Evolutionary conservation across 1,140 invertebrate species (phyloP).

Genomic region (Cyphomyrmex costatus): DNA sequence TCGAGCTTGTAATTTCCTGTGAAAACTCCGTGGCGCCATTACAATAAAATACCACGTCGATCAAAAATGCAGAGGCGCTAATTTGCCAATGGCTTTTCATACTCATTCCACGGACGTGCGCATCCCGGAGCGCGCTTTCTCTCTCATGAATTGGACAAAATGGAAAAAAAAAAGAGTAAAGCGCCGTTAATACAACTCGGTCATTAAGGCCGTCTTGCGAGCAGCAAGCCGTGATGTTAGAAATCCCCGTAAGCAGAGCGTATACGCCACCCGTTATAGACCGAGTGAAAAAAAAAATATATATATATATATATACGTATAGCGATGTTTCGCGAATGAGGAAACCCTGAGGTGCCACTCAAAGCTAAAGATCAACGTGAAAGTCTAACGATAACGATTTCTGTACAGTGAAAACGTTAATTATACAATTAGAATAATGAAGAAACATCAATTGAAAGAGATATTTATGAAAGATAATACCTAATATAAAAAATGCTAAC

Average conservation of each 20-base stretch:
- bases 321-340: conserved; percentile 35
- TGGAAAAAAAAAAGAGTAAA: conserved; percentile 12
- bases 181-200: conserved; percentile 49
- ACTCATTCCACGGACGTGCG: conserved; percentile 38
- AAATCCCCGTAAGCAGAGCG: conserved; percentile 81
- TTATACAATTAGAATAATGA: conserved; percentile 36
- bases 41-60: background rate
- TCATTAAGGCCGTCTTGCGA: conserved; percentile 73
- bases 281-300: conserved; percentile 22
- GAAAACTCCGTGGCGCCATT: background rate
- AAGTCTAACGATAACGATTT: conserved; percentile 49
- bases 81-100: conserved; percentile 43
- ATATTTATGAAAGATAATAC: conserved; percentile 11
- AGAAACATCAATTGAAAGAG: conserved; percentile 33
- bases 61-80: conserved; percentile 37
- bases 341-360: conserved; percentile 35
- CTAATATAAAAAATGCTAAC: background rate
- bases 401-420: conserved; percentile 53
- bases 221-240: conserved; percentile 78
- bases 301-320: background rate
- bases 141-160: conserved; percentile 76
- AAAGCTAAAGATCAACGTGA: conserved; percentile 32
- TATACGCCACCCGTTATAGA: conserved; percentile 70
- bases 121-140: conserved; percentile 75
- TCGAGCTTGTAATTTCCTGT: background rate